These are phyloP conservation scores for Psilanteris sp. DNA, from an alignment of 1,140 invertebrate genomes.

Conservation along the genomic window DNA sequence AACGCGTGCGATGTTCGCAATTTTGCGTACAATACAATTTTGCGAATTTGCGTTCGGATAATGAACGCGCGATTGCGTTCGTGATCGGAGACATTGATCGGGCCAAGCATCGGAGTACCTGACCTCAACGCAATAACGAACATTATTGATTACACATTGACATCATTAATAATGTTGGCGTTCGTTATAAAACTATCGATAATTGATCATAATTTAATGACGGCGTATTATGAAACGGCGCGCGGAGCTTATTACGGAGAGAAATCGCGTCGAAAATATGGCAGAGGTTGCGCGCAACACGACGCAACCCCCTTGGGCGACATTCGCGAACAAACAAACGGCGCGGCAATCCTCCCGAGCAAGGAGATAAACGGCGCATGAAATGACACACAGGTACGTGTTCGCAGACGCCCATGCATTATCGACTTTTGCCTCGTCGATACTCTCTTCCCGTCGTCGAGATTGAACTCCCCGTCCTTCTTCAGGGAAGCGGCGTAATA, in stretches of 20 bases:
- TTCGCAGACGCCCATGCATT: constrained; percentile 1
- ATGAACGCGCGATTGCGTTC: too few relatives aligned
- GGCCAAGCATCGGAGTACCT: constrained; percentile 8
- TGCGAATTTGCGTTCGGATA: too few relatives aligned
- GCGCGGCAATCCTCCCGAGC: constrained; percentile 11
- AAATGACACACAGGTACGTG: constrained; percentile 10
- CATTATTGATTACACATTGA: constrained; percentile 22
- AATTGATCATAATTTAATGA: constrained; percentile 44
- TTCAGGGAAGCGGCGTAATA: too few relatives aligned
- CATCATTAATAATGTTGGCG: constrained; percentile 13
- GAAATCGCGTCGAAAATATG: constrained; percentile 37
- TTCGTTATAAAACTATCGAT: constrained; percentile 15
- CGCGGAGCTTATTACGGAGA: constrained; percentile 12
- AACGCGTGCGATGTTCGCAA: too few relatives aligned
- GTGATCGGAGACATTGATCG: not conserved
- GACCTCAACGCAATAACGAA: constrained; percentile 13
- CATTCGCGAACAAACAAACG: constrained; percentile 38
- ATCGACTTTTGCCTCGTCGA: constrained; percentile 37
- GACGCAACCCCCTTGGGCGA: constrained; percentile 30
- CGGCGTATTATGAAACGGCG: constrained; percentile 20
- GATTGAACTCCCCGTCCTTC: too few relatives aligned
- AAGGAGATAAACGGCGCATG: constrained; percentile 18
- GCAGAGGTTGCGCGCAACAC: constrained; percentile 11
- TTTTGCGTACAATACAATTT: too few relatives aligned
- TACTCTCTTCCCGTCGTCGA: constrained; percentile 11